Evolutionary conservation across 1,140 invertebrate genomes (phyloP).

Genomic region (Vollenhovia emeryi): DNA sequence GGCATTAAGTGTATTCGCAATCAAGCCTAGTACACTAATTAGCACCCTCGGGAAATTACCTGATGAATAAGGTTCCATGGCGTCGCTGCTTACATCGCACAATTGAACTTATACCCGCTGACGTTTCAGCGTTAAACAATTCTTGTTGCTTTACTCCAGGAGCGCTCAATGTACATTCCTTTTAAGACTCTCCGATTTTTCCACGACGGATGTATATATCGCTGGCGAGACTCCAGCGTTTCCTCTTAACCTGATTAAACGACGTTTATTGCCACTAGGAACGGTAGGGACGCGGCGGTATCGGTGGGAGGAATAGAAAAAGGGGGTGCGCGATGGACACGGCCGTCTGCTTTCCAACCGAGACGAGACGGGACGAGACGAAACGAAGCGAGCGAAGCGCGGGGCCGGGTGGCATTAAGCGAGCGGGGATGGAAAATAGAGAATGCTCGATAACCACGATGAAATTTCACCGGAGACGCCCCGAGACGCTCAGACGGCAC

Average conservation of each 20-base stretch:
- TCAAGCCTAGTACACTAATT: background rate
- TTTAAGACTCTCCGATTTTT: constrained; percentile 26
- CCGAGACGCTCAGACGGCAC: constrained; percentile 31
- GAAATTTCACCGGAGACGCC: constrained; percentile 34
- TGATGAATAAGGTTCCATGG: background rate
- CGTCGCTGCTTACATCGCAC: background rate
- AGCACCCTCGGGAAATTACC: background rate
- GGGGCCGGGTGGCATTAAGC: background rate
- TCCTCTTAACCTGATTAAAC: constrained; percentile 75
- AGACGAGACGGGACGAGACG: constrained; percentile 4
- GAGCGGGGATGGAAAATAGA: constrained; percentile 41
- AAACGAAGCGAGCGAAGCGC: background rate
- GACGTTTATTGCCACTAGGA: constrained; percentile 67
- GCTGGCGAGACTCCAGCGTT: constrained; percentile 57
- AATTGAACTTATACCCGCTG: background rate
- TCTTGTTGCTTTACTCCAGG: background rate
- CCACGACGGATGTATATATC: constrained; percentile 2
- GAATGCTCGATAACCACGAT: constrained; percentile 42
- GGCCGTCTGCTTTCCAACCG: constrained; percentile 22
- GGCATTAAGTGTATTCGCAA: background rate
- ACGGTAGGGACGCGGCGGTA: constrained; percentile 6
- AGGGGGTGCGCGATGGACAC: background rate
- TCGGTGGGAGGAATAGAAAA: constrained; percentile 21
- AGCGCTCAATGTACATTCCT: background rate
- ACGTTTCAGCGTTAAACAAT: background rate